Evolutionary conservation across 2,797 vertebrate species (phyloP).

Genomic region (Meriones psammophilus): DNA sequence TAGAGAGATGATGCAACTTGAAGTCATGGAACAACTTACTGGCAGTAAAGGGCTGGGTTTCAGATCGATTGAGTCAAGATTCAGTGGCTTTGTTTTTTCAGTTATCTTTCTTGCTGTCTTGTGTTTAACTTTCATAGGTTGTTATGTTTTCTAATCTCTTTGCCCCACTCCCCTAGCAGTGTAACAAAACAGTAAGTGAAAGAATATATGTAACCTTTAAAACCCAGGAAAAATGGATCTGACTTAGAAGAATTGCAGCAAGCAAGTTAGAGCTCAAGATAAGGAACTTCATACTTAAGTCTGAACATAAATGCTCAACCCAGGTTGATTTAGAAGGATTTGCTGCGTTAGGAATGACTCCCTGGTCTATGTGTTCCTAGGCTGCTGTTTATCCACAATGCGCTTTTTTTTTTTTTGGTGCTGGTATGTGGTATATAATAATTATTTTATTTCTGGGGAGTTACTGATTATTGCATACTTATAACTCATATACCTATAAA

Average conservation of each 20-base stretch:
- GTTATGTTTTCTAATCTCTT: conserved; percentile 20
- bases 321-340: conserved; percentile 19
- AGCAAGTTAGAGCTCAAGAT: conserved; percentile 53
- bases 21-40: conserved; percentile 32
- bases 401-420: neutral
- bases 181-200: conserved; percentile 55
- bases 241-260: conserved; percentile 52
- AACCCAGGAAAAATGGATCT: conserved; percentile 39
- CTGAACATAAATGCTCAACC: conserved; percentile 13
- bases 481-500: conserved; percentile 50
- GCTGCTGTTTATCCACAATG: conserved; percentile 54
- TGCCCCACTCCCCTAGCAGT: conserved; percentile 21
- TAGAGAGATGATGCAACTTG: conserved; percentile 35
- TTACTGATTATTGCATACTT: conserved; percentile 43
- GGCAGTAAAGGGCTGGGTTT: conserved; percentile 12
- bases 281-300: conserved; percentile 53
- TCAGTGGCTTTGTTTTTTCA: neutral
- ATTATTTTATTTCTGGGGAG: conserved; percentile 61
- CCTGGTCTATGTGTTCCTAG: conserved; percentile 24
- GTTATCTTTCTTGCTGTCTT: neutral
- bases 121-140: conserved; percentile 25
- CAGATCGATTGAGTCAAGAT: conserved; percentile 6
- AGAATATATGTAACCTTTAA: conserved; percentile 49
- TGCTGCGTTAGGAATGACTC: conserved; percentile 44
- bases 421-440: neutral